These are phyloP conservation scores for Toxonevra muliebris DNA, from an alignment of 2,888 invertebrate genomes.

Conservation along the genomic window DNA sequence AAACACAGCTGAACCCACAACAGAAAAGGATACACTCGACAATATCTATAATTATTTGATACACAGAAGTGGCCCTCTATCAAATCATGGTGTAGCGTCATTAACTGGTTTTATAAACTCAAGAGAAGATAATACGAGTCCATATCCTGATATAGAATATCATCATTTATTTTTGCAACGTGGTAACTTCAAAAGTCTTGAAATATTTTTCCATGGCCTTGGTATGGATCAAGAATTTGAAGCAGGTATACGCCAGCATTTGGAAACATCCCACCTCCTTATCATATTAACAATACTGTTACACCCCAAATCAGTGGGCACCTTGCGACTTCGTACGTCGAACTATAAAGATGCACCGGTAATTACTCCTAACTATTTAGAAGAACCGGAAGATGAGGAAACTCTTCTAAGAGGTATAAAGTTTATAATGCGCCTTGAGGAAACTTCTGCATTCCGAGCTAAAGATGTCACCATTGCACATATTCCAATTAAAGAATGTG, in stretches of 20 bases:
- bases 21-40: constrained; percentile 52
- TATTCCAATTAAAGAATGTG: constrained; percentile 51
- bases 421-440: constrained; percentile 56
- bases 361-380: constrained; percentile 75
- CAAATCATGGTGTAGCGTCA: constrained; percentile 58
- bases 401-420: constrained; percentile 67
- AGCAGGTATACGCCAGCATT: constrained; percentile 23
- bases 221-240: constrained; percentile 37
- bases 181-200: constrained; percentile 39
- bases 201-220: constrained; percentile 33
- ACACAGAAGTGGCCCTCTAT: constrained; percentile 66
- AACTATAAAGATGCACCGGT: constrained; percentile 71
- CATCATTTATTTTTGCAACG: constrained; percentile 55
- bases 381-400: constrained; percentile 69
- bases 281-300: constrained; percentile 63
- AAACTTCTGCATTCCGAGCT: constrained; percentile 63
- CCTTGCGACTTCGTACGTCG: constrained; percentile 66
- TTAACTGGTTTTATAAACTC: constrained; percentile 69
- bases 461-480: constrained; percentile 51
- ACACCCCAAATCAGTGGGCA: constrained; percentile 67
- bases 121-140: constrained; percentile 58
- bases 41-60: constrained; percentile 63
- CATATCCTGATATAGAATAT: constrained; percentile 69
- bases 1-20: constrained; percentile 26
- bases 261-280: constrained; percentile 53